Percentiles rank a stretch among this genome's conserved stretches.
Evolutionary conservation across 2,113 vertebrate genomes (phyloP).

Genomic region (Semnopithecus entellus): DNA sequence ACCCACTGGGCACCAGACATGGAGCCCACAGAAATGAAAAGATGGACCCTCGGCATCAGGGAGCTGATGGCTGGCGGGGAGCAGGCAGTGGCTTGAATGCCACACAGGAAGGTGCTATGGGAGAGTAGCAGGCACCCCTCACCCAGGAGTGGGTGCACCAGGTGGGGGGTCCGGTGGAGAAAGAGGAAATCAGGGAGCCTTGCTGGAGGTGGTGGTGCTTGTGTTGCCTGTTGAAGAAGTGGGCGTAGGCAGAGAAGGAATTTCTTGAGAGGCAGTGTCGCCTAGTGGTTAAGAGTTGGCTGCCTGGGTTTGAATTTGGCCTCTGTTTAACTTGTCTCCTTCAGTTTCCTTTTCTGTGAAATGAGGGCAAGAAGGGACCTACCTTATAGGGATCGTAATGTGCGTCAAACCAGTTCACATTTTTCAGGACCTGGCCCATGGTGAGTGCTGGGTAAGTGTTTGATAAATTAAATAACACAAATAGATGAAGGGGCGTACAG

Average conservation of each 20-base stretch:
- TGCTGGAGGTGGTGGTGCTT: not conserved
- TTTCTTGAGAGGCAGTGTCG: not conserved
- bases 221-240: not conserved
- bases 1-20: not conserved
- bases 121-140: no score
- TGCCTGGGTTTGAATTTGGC: not conserved
- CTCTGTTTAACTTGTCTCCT: not conserved
- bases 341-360: not conserved
- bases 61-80: fast-evolving
- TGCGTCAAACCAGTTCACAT: not conserved
- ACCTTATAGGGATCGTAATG: not conserved
- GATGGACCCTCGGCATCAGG: not conserved
- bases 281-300: not conserved
- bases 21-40: not conserved
- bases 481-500: not conserved
- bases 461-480: not conserved
- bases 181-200: not conserved
- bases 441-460: not conserved
- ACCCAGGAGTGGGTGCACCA: not conserved
- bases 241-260: not conserved
- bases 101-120: no score
- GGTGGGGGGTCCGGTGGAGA: fast-evolving
- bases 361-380: not conserved
- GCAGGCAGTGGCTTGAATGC: no score
- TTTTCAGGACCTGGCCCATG: not conserved